A percentile compares a stretch with the other conserved stretches of the same genome.
These are phyloP conservation scores for Vireo altiloquus DNA, from an alignment of 2,113 vertebrate genomes.

Conservation along the genomic window DNA sequence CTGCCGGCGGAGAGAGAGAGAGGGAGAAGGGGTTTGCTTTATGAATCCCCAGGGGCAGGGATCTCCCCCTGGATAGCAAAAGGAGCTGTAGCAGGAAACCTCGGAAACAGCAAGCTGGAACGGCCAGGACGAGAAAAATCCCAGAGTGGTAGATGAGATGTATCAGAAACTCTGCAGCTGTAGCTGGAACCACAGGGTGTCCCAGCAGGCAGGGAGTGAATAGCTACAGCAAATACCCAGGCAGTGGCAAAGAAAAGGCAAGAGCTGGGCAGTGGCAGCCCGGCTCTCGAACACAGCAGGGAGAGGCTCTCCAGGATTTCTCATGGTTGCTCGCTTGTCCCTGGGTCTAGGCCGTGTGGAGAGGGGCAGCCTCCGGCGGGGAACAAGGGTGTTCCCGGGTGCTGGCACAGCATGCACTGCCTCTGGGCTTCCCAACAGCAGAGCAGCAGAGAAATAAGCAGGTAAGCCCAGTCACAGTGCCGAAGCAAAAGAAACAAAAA, in stretches of 20 bases:
- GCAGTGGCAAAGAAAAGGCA: neutral
- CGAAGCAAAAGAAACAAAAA: too few species aligned
- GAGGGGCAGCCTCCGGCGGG: too few species aligned
- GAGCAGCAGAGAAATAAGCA: too few species aligned
- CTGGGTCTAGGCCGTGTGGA: too few species aligned
- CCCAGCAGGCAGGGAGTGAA: neutral
- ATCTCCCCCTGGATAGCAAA: neutral
- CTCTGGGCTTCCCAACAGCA: too few species aligned
- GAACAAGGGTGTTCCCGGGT: too few species aligned
- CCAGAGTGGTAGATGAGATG: too few species aligned
- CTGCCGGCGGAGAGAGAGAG: neutral
- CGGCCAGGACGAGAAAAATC: fast-evolving
- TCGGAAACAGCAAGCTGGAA: neutral
- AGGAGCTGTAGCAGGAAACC: neutral
- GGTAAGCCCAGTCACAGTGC: too few species aligned
- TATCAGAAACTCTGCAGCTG: neutral
- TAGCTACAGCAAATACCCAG: neutral
- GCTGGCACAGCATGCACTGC: too few species aligned
- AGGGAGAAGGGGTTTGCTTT: neutral
- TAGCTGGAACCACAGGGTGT: fast-evolving
- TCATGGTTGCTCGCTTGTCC: too few species aligned
- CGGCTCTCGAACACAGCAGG: fast-evolving
- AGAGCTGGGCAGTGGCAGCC: neutral
- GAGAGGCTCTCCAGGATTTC: too few species aligned
- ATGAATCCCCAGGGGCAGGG: neutral